phyloP scores from a whole-genome alignment of 1,140 invertebrate species.

The Pemphigus obesinymphae region DNA sequence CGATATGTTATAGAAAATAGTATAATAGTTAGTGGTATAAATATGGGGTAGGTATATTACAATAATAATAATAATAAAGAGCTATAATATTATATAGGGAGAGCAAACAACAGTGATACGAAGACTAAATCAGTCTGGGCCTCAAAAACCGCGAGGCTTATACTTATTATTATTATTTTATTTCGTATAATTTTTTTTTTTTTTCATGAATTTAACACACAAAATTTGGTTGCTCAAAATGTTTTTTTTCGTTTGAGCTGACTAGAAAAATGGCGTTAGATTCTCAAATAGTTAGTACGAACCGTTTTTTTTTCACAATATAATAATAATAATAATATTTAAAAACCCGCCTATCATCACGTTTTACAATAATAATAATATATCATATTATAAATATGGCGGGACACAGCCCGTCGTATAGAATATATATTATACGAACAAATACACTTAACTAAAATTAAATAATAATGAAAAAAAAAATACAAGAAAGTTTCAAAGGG shows the following conservation, averaged over 20 bases:
- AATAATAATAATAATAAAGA: no score
- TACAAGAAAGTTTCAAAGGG: slow-evolving; percentile 38
- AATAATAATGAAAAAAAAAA: not conserved
- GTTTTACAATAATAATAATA: slow-evolving; percentile 35
- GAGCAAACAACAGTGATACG: slow-evolving; percentile 24
- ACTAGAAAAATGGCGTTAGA: slow-evolving; percentile 41
- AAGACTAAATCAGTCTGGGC: slow-evolving; percentile 40
- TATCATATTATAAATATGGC: not conserved
- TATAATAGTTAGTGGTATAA: not conserved
- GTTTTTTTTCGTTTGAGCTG: slow-evolving; percentile 35
- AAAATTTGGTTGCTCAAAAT: slow-evolving; percentile 40
- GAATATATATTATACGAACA: not conserved
- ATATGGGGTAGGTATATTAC: no score
- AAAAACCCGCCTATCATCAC: slow-evolving; percentile 9
- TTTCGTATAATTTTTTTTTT: not conserved
- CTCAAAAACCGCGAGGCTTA: slow-evolving; percentile 5
- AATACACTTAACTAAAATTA: not conserved
- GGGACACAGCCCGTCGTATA: slow-evolving; percentile 9
- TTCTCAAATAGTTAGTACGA: slow-evolving; percentile 19
- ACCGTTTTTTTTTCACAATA: slow-evolving; percentile 31
- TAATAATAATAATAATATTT: not conserved
- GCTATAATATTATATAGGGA: no score
- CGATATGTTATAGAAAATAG: not conserved
- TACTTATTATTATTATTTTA: not conserved
- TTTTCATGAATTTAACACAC: slow-evolving; percentile 29